phyloP scores from a whole-genome alignment of 2,113 vertebrate species.

The Narcine bancroftii region DNA sequence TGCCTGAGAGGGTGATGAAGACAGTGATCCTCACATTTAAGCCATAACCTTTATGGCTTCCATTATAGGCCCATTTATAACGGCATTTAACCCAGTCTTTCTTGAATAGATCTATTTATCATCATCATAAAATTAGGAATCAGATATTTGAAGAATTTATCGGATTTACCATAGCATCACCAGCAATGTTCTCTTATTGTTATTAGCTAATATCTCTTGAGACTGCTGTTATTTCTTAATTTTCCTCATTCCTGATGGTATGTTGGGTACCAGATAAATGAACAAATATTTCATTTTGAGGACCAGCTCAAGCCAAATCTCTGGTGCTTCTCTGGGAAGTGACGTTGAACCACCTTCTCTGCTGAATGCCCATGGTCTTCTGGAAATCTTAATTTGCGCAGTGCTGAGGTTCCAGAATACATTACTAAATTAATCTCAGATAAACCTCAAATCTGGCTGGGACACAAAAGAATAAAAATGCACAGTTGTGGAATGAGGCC shows the following conservation, averaged over 20 bases:
- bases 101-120: not conserved
- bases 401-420: not conserved
- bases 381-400: not conserved
- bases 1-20: too few relatives aligned
- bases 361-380: not conserved
- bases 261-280: not conserved
- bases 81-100: not conserved
- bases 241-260: not conserved
- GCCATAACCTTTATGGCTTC: not conserved
- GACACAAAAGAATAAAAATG: not conserved
- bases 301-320: not conserved
- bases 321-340: not conserved
- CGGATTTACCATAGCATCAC: not conserved
- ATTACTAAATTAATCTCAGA: not conserved
- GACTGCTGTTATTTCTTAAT: not conserved
- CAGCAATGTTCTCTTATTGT: not conserved
- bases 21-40: too few relatives aligned
- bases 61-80: not conserved
- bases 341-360: not conserved
- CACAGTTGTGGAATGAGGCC: not conserved
- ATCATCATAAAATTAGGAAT: not conserved
- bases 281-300: not conserved
- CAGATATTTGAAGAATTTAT: not conserved
- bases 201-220: not conserved
- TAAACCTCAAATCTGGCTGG: not conserved